Evolutionary conservation across 2,888 invertebrate species (phyloP), one percentile per base, ranked within the genome.

Genomic region (Cantharis rustica): DNA sequence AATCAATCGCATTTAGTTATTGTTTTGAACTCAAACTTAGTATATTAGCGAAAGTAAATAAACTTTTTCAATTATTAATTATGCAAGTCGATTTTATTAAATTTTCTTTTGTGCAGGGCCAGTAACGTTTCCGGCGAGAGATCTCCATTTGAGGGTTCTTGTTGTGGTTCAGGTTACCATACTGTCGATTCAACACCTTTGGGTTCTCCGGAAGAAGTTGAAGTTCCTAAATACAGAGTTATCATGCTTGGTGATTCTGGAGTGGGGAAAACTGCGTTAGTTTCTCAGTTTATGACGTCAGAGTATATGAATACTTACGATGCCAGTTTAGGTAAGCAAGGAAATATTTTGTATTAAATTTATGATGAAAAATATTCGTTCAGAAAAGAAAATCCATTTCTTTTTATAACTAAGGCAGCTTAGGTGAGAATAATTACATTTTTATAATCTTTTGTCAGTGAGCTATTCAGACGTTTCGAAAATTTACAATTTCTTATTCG

Each of bases 231-330:
- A 83, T 94, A 95, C 87, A 90, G 95, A n/a, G 95, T 96, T 77
- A 95, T 96, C 10, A 90, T 96, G 86, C 89, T 96, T 4, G 96
- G 94, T 0, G 95, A 95, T 83, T 93, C 95, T 0, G 96, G 96
- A 0, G 96, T 96, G 15, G 97, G 98, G 2, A 98, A 97, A 89
- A 95, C 96, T 0, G 95, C 97, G 1, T 90, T 98, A 23, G 96
- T 96, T 1, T 95, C 95, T 0, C 97, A 98, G 86, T 97, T 98
- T 87, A 96, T 96, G 95, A 97, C 97, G 27, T 96, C 96, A 80
- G 97, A 97, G 85, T 97, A 97, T 86, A 96, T 97, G 94, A 96
- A 97, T 88, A 96, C 97, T 0, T 97, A 97, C 87, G 97, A 97
- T 86, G 95, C 96, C 1, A 96, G 96, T 85, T 89, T 96, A 86